These are phyloP conservation scores for Danionella cerebrum DNA, from an alignment of 2,113 vertebrate species.

Conservation along the genomic window DNA sequence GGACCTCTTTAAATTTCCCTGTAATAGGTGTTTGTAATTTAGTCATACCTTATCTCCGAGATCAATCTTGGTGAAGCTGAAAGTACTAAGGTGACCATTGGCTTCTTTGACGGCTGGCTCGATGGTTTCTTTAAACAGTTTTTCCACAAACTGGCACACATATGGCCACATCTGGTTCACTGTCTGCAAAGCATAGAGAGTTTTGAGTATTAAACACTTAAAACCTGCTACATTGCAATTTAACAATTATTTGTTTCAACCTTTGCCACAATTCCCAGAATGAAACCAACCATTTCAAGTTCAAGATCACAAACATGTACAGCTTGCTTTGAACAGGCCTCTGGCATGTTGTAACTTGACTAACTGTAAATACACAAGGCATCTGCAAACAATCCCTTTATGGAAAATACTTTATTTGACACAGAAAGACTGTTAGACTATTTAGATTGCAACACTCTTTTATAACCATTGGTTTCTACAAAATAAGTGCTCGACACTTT, in stretches of 20 bases:
- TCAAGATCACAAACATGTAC: neutral
- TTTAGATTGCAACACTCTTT: neutral
- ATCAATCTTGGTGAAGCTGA: constrained; percentile 90
- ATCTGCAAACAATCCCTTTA: neutral
- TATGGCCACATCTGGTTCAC: constrained; percentile 97
- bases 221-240: too few relatives aligned
- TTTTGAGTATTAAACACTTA: neutral
- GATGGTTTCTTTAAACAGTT: constrained; percentile 88
- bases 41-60: constrained; percentile 89
- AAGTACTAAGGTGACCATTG: constrained; percentile 80
- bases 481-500: too few relatives aligned
- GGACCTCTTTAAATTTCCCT: too few relatives aligned
- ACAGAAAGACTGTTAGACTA: neutral
- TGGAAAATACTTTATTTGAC: neutral
- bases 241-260: too few relatives aligned
- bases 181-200: constrained; percentile 59
- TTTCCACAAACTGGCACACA: constrained; percentile 91
- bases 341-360: neutral
- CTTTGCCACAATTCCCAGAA: too few relatives aligned
- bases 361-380: neutral
- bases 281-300: too few relatives aligned
- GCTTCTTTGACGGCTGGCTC: constrained; percentile 85
- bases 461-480: too few relatives aligned
- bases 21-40: too few relatives aligned
- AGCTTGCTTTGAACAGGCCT: neutral